A percentile compares a stretch with the other conserved stretches of the same genome.
These are phyloP conservation scores for Scaptomyza pallida DNA, from an alignment of 1,140 invertebrate species.

Conservation along the genomic window DNA sequence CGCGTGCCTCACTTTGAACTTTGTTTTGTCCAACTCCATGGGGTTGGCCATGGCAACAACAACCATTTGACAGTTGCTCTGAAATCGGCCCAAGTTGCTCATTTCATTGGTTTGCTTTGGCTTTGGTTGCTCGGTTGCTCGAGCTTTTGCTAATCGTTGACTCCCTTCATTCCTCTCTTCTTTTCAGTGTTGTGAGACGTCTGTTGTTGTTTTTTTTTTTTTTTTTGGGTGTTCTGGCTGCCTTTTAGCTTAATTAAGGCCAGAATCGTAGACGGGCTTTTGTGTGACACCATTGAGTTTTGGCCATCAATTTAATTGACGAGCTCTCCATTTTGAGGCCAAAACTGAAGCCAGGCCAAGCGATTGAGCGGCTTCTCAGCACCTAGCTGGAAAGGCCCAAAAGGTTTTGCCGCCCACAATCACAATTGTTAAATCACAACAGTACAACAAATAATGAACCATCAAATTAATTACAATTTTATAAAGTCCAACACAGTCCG, in stretches of 20 bases:
- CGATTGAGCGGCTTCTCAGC: conserved; percentile 9
- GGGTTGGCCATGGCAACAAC: conserved; percentile 6
- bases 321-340: not conserved
- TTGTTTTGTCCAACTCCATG: not conserved
- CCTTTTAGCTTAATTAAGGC: conserved; percentile 71
- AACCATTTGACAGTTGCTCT: not conserved
- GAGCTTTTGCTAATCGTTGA: conserved; percentile 37
- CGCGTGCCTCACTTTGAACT: conserved; percentile 27
- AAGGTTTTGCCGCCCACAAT: conserved; percentile 18
- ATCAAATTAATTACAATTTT: conserved; percentile 41
- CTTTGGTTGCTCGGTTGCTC: too few species aligned
- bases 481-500: too few species aligned
- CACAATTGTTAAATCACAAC: conserved; percentile 4
- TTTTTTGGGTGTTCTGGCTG: conserved; percentile 20
- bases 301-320: conserved; percentile 66
- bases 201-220: too few species aligned
- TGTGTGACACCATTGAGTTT: conserved; percentile 45
- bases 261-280: conserved; percentile 11
- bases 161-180: not conserved
- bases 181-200: not conserved
- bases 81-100: not conserved
- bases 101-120: not conserved
- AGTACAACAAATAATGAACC: not conserved
- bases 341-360: not conserved
- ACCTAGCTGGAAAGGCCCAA: conserved; percentile 18